These are phyloP conservation scores for Psilopsiagon aymara DNA, from an alignment of 2,113 vertebrate species.

Conservation along the genomic window DNA sequence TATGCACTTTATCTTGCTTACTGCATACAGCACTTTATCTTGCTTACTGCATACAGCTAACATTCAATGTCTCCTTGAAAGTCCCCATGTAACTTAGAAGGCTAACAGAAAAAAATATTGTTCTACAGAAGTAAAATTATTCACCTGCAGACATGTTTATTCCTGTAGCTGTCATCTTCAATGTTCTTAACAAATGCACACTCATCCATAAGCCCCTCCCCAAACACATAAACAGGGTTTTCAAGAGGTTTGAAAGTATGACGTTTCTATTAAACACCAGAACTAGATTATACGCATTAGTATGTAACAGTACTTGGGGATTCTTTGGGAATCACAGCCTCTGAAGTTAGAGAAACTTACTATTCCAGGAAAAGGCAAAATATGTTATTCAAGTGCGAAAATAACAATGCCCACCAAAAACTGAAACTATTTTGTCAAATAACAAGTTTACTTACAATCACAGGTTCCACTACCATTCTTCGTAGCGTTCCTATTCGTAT, in stretches of 20 bases:
- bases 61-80: not conserved
- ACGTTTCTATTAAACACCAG: not conserved
- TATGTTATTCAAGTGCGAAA: not conserved
- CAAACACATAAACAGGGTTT: not conserved
- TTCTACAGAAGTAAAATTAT: not conserved
- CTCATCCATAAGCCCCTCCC: not conserved
- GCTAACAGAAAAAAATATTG: not conserved
- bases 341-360: not conserved
- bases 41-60: not conserved
- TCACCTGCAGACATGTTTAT: not conserved
- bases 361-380: not conserved
- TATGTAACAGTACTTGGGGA: rapidly evolving
- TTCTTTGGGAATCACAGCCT: not conserved
- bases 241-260: not conserved
- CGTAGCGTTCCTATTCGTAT: slow-evolving; percentile 90
- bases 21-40: not conserved
- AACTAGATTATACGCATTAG: not conserved
- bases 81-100: not conserved
- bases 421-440: not conserved
- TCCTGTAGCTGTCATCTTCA: not conserved
- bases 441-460: slow-evolving; percentile 83
- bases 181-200: not conserved
- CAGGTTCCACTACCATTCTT: slow-evolving; percentile 87
- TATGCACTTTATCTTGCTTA: not conserved
- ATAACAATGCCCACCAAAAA: not conserved